phyloP scores from a whole-genome alignment of 2,888 invertebrate species.

The Trisateles emortualis region DNA sequence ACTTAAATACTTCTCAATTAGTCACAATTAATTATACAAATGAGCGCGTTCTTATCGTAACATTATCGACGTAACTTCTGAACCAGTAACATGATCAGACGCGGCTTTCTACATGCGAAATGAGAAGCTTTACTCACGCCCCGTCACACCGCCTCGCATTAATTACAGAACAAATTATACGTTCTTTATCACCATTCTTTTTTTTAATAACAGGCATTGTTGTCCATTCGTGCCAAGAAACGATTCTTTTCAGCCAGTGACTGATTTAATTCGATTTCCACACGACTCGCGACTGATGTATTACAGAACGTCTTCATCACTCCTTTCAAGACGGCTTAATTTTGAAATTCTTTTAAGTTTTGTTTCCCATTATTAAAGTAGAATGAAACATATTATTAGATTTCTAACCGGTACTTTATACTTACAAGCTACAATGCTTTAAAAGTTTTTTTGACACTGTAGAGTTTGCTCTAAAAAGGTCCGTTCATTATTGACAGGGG shows the following conservation, averaged over 20 bases:
- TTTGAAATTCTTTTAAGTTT: constrained; percentile 49
- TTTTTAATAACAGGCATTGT: constrained; percentile 84
- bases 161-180: constrained; percentile 81
- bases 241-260: constrained; percentile 82
- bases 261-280: constrained; percentile 81
- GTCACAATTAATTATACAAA: constrained; percentile 77
- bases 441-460: too few relatives aligned
- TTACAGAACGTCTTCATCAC: constrained; percentile 69
- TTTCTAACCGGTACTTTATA: neutral
- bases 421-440: neutral
- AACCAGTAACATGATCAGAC: constrained; percentile 68
- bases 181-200: constrained; percentile 81
- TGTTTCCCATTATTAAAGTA: constrained; percentile 25
- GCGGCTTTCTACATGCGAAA: constrained; percentile 75
- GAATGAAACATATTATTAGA: constrained; percentile 12
- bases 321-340: constrained; percentile 62
- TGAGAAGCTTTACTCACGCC: constrained; percentile 80
- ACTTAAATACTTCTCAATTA: constrained; percentile 71
- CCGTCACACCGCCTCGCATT: constrained; percentile 78
- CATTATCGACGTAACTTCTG: constrained; percentile 69
- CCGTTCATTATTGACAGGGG: too few relatives aligned
- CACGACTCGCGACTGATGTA: constrained; percentile 70
- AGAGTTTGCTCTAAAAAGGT: too few relatives aligned
- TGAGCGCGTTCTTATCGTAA: constrained; percentile 68
- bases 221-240: constrained; percentile 82